Conservation (phyloP, 92 coral and sea anemone species). For the Phenganax subtilis region DNA sequence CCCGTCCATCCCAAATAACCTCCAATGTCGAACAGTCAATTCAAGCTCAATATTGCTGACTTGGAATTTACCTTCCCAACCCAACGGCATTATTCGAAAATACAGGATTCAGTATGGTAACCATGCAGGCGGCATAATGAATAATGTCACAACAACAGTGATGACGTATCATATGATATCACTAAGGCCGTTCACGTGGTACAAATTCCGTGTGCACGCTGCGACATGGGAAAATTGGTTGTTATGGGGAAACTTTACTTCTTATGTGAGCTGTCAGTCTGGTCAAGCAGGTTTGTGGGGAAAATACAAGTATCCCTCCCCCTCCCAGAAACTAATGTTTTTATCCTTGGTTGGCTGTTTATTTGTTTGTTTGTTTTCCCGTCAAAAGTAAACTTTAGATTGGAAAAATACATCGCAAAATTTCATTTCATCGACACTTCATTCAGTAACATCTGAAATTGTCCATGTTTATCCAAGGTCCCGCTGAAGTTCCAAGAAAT, state of each 20-base stretch:
- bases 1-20: slow-evolving; percentile 61
- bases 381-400: no score
- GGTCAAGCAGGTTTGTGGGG: slow-evolving; percentile 62
- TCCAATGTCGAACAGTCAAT: slow-evolving; percentile 47
- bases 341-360: neutral
- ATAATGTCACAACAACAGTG: slow-evolving; percentile 39
- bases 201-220: slow-evolving; percentile 65
- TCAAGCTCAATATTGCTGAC: slow-evolving; percentile 59
- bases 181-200: slow-evolving; percentile 58
- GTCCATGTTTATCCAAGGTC: slow-evolving; percentile 47
- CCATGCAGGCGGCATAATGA: slow-evolving; percentile 41
- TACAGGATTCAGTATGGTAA: slow-evolving; percentile 64
- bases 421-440: no score
- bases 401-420: no score
- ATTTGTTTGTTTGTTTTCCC: no score
- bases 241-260: slow-evolving; percentile 80
- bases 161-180: slow-evolving; percentile 40
- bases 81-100: slow-evolving; percentile 63
- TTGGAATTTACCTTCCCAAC: slow-evolving; percentile 63
- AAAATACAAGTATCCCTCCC: neutral
- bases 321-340: neutral
- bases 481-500: slow-evolving; percentile 55
- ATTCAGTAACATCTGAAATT: neutral
- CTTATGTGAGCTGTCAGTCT: slow-evolving; percentile 49
- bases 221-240: slow-evolving; percentile 51